Evolutionary conservation across 2,888 invertebrate species (phyloP), one percentile per base, ranked within the genome.

Genomic region (Cantharis flavilabris): DNA sequence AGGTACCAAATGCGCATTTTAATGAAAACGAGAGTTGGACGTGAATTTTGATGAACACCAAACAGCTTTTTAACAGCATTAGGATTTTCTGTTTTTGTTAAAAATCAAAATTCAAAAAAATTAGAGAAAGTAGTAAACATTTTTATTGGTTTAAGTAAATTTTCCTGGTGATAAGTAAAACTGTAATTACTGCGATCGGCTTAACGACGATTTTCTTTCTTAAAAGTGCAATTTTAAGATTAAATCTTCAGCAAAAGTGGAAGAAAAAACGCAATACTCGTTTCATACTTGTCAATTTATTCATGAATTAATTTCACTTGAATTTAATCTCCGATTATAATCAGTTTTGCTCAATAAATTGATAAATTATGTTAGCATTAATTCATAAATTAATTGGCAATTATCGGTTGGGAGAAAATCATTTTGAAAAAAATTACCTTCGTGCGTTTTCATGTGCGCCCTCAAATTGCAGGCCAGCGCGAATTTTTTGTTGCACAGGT

Each of bases 401-500:
- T 65, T n/a, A 76, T 65, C 28, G 28, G 26, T 69, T 49, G 70
- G 69, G 63, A 49, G 49, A 49, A 49, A 49, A 49, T 49, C n/a
- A n/a, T n/a, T n/a, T n/a, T 49, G 49, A 49, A 49, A 49, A 81
- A 85, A 87, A 20, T 87, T 87, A 92, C 93, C 92, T 89, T 94
- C 93, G 84, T 94, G 94, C 3, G 93, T 94, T 87, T 94, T 94
- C 90, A 93, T 90, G 85, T 94, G 94, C 0, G 94, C 93, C 82
- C 93, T 89, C 80, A 94, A 88, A 85, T 94, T 94, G 87, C 94
- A 94, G 70, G 93, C 93, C 78, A 94, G 88, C 5, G 94, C 94
- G 84, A 94, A 94, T 85, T 92, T 91, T 87, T 94, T 94, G 84
- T 91, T 91, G 87, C 94, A 94, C 23, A 93, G 87, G 81, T 92